phyloP scores from a whole-genome alignment of 2,113 vertebrate genomes.

The Aplodontia rufa region DNA sequence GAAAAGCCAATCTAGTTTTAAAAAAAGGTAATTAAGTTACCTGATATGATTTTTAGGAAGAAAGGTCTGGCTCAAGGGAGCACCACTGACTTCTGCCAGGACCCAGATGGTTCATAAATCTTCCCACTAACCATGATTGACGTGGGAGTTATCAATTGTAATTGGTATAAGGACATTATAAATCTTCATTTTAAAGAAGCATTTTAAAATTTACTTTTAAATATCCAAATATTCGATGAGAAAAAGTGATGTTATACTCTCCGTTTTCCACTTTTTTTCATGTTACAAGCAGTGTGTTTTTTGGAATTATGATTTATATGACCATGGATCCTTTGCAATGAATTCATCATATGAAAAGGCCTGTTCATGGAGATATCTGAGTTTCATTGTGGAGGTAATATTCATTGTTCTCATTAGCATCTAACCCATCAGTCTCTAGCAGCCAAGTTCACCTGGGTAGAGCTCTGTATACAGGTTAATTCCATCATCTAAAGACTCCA shows the following conservation, averaged over 20 bases:
- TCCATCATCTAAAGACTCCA: neutral
- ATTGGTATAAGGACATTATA: neutral
- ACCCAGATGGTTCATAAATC: neutral
- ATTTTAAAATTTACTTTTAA: neutral
- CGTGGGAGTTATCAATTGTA: neutral
- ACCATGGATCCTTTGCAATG: neutral
- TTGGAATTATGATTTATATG: neutral
- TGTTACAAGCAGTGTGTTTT: too few species aligned
- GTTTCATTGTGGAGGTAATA: neutral
- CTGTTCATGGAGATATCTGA: neutral
- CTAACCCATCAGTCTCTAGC: neutral
- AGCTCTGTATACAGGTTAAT: neutral
- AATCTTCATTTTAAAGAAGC: neutral
- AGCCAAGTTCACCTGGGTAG: neutral
- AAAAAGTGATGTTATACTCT: neutral
- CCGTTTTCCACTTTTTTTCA: neutral
- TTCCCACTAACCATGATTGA: neutral
- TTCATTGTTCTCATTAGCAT: neutral
- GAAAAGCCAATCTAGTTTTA: neutral
- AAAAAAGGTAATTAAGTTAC: neutral
- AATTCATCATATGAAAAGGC: neutral
- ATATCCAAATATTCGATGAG: neutral
- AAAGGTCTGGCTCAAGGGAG: neutral
- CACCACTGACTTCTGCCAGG: neutral
- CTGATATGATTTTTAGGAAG: neutral